Evolutionary conservation across 2,113 vertebrate genomes (phyloP), one percentile per base, ranked within the genome.

Genomic region (Cryptotis parvus): DNA sequence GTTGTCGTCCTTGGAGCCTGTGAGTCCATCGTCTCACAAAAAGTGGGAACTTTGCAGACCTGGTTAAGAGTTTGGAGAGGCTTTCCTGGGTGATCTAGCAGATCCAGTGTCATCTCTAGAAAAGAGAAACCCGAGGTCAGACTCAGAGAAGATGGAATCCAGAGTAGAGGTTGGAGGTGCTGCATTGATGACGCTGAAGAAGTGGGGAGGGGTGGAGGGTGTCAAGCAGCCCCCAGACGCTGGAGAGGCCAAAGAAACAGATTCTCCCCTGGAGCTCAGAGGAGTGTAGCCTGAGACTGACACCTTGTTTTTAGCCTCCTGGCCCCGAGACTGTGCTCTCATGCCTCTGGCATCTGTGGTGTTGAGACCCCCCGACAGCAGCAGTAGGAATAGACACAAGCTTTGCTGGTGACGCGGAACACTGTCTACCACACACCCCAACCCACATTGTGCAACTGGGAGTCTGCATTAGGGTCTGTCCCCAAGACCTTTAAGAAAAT

Each of bases 401-500:
- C 33, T 33, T 90, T 35, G 2, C 49, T 85, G 37, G 61, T 43
- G 27, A 1, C 69, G 70, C 43, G 27, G 29, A 90, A 70, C 22
- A 37, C 55, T 68, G 77, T 88, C 52, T 66, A 3, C n/a, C 58
- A 43, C 4, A 58, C 9, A 76, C 18, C 8, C 22, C 27, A 87
- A 27, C 49, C 35, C 1, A 14, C 22, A 6, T 9, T 31, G 31
- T 41, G 61, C 88, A 15, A 6, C 24, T 18, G 55, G 18, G 55
- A 58, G 55, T 58, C 18, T 24, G 55, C 5, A 2, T 58, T 26
- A 75, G 24, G 10, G 10, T 89, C 49, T 82, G 9, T 24, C 41
- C 45, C 55, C 18, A 18, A 72, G 72, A 73, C n/a, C n/a, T n/a
- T n/a, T 43, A 73, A 73, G 52, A 88, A 94, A 89, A 89, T 70